Evolutionary conservation across 2,888 invertebrate genomes (phyloP), one percentile per base, ranked within the genome.

Genomic region (Cephus runcator): DNA sequence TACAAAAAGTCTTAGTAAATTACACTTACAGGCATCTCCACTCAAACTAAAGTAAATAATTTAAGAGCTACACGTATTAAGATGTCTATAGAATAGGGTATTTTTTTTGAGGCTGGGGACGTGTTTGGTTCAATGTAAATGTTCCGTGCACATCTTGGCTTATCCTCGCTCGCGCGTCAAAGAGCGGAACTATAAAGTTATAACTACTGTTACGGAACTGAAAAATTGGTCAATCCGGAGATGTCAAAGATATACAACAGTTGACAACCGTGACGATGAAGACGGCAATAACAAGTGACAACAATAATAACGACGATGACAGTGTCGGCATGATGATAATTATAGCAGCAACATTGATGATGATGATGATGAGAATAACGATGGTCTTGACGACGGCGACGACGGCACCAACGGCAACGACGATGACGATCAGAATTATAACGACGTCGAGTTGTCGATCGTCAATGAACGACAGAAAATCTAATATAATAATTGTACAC

Each of bases 1-100:
- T 90, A 90, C 90, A 90, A 90, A 90, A 90, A 90, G 90, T 90
- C 90, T 90, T 90, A 90, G 90, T 90, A 90, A 90, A 90, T 90
- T 90, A 90, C 90, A 90, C 90, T 90, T 90, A 90, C 90, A 90
- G 90, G 90, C 90, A 90, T 90, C 90, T 90, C 90, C 90, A 90
- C 90, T 90, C 90, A 88, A 90, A 90, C 89, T 89, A 90, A 90
- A 90, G 90, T 90, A 90, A 90, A 90, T 90, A 90, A 90, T 90
- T 90, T 90, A 90, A 90, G 89, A 90, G 88, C 90, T 90, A 90
- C 90, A 90, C 88, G 89, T 90, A 90, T 90, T 89, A 90, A 90
- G 90, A 90, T 90, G 88, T 90, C 90, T 90, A 90, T 90, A 90
- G 88, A 89, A 88, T 88, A 89, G 86, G 88, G 34, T 73, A 56